Percentiles rank a stretch among this genome's conserved stretches.
Conservation (phyloP, 1,140 invertebrate genomes). For the Drosophila subpulchrella region DNA sequence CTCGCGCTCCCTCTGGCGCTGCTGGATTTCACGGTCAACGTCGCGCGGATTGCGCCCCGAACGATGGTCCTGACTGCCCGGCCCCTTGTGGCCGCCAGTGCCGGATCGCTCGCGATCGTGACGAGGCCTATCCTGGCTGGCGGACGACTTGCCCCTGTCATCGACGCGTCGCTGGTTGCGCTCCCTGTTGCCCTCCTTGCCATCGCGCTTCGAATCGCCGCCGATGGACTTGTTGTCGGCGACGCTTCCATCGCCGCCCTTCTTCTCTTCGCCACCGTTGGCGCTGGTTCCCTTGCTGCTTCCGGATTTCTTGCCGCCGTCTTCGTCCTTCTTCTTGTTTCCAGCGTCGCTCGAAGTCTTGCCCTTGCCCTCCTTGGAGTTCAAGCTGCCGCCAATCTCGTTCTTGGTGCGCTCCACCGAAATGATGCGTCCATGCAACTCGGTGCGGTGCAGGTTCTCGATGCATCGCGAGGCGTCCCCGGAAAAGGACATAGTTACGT, state of each 20-base stretch:
- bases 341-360: slow-evolving; percentile 19
- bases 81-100: slow-evolving; percentile 27
- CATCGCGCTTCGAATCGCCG: slow-evolving; percentile 57
- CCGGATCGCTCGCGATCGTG: slow-evolving; percentile 66
- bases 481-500: slow-evolving; percentile 95
- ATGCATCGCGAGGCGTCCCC: slow-evolving; percentile 96
- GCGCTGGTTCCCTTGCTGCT: slow-evolving; percentile 33
- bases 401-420: slow-evolving; percentile 94
- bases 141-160: slow-evolving; percentile 56
- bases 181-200: slow-evolving; percentile 59
- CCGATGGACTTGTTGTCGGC: slow-evolving; percentile 28
- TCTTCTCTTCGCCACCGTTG: slow-evolving; percentile 49
- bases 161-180: slow-evolving; percentile 42
- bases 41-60: slow-evolving; percentile 63
- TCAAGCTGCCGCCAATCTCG: slow-evolving; percentile 82
- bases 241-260: slow-evolving; percentile 39
- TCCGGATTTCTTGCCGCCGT: slow-evolving; percentile 56
- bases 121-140: slow-evolving; percentile 47
- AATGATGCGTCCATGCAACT: slow-evolving; percentile 96
- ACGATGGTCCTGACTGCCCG: slow-evolving; percentile 41
- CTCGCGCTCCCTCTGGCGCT: slow-evolving; percentile 72
- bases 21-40: slow-evolving; percentile 74
- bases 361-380: slow-evolving; percentile 47
- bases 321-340: slow-evolving; percentile 56
- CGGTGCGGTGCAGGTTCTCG: slow-evolving; percentile 93